Evolutionary conservation across 2,797 vertebrate species (phyloP).

Genomic region (Rhodeus uyekii): DNA sequence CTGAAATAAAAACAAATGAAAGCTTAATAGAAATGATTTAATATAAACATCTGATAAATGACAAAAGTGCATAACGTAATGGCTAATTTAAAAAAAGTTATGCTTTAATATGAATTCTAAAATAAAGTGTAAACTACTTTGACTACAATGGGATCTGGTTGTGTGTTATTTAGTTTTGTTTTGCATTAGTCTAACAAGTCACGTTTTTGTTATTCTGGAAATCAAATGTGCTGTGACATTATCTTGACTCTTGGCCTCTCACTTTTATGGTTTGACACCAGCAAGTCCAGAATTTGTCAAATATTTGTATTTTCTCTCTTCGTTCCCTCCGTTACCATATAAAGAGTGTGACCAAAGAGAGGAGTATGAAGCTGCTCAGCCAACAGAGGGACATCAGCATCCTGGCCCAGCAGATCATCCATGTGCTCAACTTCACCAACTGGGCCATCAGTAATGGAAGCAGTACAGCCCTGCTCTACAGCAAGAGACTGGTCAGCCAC

Average conservation of each 20-base stretch:
- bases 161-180: background rate
- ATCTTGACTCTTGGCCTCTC: background rate
- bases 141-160: background rate
- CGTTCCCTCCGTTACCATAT: background rate
- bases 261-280: background rate
- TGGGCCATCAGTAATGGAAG: conserved; percentile 96
- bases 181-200: background rate
- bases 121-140: background rate
- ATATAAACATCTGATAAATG: background rate
- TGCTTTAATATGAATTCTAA: background rate
- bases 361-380: conserved; percentile 87
- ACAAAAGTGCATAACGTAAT: background rate
- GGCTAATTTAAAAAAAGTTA: background rate
- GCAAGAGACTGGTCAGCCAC: conserved; percentile 92
- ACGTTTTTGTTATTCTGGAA: background rate
- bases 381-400: conserved; percentile 93
- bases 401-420: conserved; percentile 92
- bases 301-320: conserved; percentile 15
- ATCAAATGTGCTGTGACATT: background rate
- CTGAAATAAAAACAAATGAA: background rate
- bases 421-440: conserved; percentile 95
- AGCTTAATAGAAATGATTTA: background rate
- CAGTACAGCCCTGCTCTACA: conserved; percentile 95
- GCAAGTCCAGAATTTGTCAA: background rate
- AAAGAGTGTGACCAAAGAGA: conserved; percentile 94